Percentiles rank a stretch among this genome's conserved stretches.
Evolutionary conservation across 2,888 invertebrate genomes (phyloP).

Genomic region (Branchipolynoe longqiensis): DNA sequence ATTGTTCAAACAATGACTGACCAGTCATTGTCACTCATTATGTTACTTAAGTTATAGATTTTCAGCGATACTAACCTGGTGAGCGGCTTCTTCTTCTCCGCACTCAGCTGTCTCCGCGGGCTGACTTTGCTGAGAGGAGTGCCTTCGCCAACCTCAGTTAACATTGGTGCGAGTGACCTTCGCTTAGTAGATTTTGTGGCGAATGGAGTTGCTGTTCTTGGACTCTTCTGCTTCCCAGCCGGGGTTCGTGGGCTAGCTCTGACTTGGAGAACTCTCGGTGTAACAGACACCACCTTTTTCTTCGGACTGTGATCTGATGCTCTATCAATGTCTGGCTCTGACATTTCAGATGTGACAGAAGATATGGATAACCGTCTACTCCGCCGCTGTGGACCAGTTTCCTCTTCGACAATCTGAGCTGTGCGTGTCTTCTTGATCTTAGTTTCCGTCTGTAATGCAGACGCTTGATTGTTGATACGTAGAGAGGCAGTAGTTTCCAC

Average conservation of each 20-base stretch:
- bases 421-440: slow-evolving; percentile 7
- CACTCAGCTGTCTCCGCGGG: neutral
- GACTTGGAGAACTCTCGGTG: neutral
- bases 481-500: slow-evolving; percentile 8
- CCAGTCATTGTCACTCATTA: too few relatives aligned
- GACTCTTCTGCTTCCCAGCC: neutral
- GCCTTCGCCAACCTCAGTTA: neutral
- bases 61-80: slow-evolving; percentile 17
- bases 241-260: neutral
- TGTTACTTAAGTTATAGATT: too few relatives aligned
- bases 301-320: too few relatives aligned
- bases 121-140: slow-evolving; percentile 13
- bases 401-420: neutral
- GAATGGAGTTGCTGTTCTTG: neutral
- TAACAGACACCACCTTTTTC: neutral
- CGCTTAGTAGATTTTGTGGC: neutral
- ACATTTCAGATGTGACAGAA: neutral
- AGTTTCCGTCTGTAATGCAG: too few relatives aligned
- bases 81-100: slow-evolving; percentile 20
- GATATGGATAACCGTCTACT: neutral
- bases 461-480: neutral
- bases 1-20: too few relatives aligned
- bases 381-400: neutral
- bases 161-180: neutral
- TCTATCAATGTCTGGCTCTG: neutral